Evolutionary conservation across 2,113 vertebrate genomes (phyloP).

Genomic region (Petrocephalus microphthalmus): DNA sequence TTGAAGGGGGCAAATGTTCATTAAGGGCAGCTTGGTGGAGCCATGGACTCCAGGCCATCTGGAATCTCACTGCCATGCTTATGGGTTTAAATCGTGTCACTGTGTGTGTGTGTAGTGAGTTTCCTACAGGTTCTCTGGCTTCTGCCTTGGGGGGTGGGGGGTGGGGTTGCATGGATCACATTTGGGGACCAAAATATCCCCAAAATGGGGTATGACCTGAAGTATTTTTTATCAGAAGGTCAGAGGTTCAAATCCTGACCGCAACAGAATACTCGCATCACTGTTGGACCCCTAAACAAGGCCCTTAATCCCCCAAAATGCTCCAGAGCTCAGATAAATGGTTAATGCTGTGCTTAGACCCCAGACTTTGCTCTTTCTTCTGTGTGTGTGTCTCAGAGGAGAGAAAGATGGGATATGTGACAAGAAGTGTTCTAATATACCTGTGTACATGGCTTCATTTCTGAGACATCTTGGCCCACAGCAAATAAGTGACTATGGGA

Average conservation of each 20-base stretch:
- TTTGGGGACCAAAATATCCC: no score
- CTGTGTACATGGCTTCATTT: background rate
- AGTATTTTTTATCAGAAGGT: background rate
- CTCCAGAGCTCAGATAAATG: background rate
- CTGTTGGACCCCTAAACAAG: background rate
- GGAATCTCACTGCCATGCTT: background rate
- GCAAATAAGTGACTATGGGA: background rate
- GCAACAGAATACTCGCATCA: background rate
- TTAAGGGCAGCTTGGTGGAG: background rate
- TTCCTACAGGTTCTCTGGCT: background rate
- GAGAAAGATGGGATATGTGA: background rate
- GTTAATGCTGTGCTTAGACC: background rate
- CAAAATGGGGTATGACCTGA: background rate
- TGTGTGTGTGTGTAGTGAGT: background rate
- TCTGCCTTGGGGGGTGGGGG: no score
- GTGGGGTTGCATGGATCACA: background rate
- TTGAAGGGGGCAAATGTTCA: background rate
- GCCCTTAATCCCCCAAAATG: background rate
- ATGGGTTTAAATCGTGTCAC: background rate
- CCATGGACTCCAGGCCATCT: background rate
- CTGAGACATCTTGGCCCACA: background rate
- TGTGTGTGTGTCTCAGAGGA: background rate
- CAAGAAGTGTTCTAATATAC: background rate
- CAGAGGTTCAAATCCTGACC: background rate
- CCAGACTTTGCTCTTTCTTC: background rate